Conservation (phyloP, 2,113 vertebrate genomes). For the Takifugu flavidus region DNA sequence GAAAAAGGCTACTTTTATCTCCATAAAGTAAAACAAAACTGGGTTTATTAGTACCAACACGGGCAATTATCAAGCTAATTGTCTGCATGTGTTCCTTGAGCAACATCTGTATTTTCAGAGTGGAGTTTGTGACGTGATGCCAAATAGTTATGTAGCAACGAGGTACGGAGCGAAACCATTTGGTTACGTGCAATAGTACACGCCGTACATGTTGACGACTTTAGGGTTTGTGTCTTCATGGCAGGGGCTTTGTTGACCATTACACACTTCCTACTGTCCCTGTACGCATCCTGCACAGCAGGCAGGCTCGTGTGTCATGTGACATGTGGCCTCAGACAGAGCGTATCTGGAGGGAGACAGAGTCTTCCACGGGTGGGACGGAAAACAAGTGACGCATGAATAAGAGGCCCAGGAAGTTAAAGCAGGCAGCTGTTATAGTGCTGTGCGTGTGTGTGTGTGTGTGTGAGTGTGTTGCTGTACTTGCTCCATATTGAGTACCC, state of each 20-base stretch:
- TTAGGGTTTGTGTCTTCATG: constrained; percentile 19
- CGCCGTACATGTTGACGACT: neutral
- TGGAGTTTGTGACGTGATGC: constrained; percentile 52
- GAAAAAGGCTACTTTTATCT: too few relatives aligned
- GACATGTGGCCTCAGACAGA: constrained; percentile 54
- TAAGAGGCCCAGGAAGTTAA: constrained; percentile 70
- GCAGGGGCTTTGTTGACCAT: constrained; percentile 17
- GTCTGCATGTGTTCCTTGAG: constrained; percentile 48
- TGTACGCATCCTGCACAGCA: neutral
- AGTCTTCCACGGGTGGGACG: constrained; percentile 59
- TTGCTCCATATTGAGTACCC: too few relatives aligned
- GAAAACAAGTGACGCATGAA: constrained; percentile 70
- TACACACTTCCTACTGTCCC: constrained; percentile 15
- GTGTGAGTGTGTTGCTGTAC: constrained; percentile 16
- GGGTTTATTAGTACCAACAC: too few relatives aligned
- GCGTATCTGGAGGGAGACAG: constrained; percentile 49
- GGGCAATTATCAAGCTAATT: constrained; percentile 34
- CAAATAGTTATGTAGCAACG: constrained; percentile 35
- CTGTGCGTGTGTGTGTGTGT: constrained; percentile 32
- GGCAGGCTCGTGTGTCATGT: constrained; percentile 31
- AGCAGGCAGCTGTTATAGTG: constrained; percentile 61
- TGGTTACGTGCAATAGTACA: neutral
- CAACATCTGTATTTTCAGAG: constrained; percentile 56
- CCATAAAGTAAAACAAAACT: too few relatives aligned
- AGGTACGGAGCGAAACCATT: constrained; percentile 28